Evolutionary conservation across 2,888 invertebrate genomes (phyloP).

Genomic region (Volucella inanis): DNA sequence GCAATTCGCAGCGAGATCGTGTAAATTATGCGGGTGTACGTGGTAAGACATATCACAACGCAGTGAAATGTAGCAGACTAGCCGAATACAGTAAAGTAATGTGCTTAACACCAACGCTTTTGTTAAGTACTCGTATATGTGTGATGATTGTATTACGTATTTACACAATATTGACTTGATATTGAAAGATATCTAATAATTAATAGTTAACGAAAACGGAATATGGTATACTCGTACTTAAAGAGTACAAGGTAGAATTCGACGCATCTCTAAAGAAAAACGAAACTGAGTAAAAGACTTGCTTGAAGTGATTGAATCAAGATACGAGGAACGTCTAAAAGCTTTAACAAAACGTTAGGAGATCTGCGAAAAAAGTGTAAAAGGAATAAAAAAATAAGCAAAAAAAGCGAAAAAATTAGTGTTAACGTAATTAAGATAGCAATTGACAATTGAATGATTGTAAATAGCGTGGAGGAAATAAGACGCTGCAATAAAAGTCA

Average conservation of each 20-base stretch:
- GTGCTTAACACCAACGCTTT: background rate
- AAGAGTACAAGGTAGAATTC: constrained; percentile 18
- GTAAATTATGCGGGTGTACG: constrained; percentile 9
- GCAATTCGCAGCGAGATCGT: constrained; percentile 14
- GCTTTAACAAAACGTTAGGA: background rate
- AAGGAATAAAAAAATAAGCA: constrained; percentile 19
- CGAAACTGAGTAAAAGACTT: constrained; percentile 12
- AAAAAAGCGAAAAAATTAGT: constrained; percentile 11
- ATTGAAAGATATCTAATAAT: constrained; percentile 7
- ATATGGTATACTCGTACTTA: background rate
- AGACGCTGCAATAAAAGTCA: constrained; percentile 10
- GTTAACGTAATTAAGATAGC: background rate
- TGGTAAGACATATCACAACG: constrained; percentile 5
- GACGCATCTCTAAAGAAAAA: constrained; percentile 22
- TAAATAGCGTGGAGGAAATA: constrained; percentile 4
- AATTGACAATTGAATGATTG: constrained; percentile 7
- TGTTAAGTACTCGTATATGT: constrained; percentile 4
- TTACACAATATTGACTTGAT: constrained; percentile 29
- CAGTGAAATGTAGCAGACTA: constrained; percentile 8
- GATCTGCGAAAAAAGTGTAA: constrained; percentile 12
- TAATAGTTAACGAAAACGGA: background rate
- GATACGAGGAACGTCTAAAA: background rate
- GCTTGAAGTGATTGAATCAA: background rate
- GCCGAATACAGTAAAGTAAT: constrained; percentile 3
- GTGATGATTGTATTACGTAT: constrained; percentile 26